Base-by-base conservation (phyloP, 2,797 vertebrate genomes). In the Chaenodraco wilsoni region DNA sequence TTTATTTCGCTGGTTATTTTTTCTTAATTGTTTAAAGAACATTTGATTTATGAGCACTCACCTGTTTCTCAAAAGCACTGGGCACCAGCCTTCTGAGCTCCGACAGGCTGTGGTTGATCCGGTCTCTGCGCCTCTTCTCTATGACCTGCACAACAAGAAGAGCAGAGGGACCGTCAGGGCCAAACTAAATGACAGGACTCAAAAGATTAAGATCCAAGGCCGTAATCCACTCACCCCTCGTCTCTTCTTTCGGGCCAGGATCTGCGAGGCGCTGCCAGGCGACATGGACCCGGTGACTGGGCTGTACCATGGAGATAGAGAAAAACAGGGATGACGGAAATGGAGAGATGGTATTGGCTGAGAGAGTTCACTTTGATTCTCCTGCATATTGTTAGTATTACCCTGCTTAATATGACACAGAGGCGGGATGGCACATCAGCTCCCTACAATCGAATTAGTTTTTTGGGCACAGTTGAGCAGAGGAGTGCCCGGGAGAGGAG, bases 51-150 rank as follows among this genome's bases (percentile, higher is more conserved):
- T n/a, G 10, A 58, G 62, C 19, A 31, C 54, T 48, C 84, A 97
- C 97, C 96, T 98, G 97, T 86, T 98, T 98, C 91, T 98, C 96
- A 4, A 96, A 97, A 78, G 97, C 96, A 0, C 95, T 97, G 83
- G 97, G 97, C 50, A 98, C 96, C 43, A 99, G 90, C 69, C 96
- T 96, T 84, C 97, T 94, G 59, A 99, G 90, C 79, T 99, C 97
- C 0, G 97, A 97, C 67, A 99, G 94, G 88, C 97, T 97, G 93
- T 96, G 97, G 92, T 98, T 99, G 91, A 99, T 98, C 8, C 97
- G 94, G 88, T 99, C 97, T 0, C 97, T 92, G 58, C 97, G 96
- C 58, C 96, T 92, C 89, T 99, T 99, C 93, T 99, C 97, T 52
- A 98, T 98, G 85, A 99, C 96, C 97, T 99, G 31, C 17, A 71